Conservation (phyloP, 2,888 invertebrate species). For the Orgyia antiqua region DNA sequence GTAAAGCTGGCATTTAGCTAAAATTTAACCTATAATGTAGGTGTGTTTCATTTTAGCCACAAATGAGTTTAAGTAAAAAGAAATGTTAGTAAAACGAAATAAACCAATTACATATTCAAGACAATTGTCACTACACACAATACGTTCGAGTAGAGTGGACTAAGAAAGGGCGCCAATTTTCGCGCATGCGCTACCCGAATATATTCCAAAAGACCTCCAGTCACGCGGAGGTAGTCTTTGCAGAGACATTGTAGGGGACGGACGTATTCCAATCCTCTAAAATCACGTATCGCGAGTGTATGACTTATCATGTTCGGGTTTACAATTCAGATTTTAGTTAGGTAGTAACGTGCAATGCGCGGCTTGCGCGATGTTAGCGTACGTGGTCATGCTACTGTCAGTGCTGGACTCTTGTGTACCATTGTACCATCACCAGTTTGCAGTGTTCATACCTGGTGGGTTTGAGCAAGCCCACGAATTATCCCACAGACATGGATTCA, state of each 20-base stretch:
- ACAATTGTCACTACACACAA: conserved; percentile 68
- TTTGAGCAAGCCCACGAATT: conserved; percentile 49
- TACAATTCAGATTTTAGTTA: conserved; percentile 23
- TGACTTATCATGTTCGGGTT: conserved; percentile 31
- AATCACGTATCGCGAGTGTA: conserved; percentile 29
- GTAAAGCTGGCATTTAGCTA: too few species aligned
- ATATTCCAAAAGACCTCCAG: conserved; percentile 37
- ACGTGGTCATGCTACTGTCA: conserved; percentile 59
- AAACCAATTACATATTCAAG: conserved; percentile 64
- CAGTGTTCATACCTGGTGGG: conserved; percentile 47
- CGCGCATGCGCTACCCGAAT: conserved; percentile 49
- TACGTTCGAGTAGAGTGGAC: conserved; percentile 51
- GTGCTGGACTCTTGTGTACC: conserved; percentile 67
- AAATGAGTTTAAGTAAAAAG: too few species aligned
- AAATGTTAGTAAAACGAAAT: too few species aligned
- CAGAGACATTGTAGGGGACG: conserved; percentile 32
- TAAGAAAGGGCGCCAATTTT: conserved; percentile 72
- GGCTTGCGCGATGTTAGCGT: conserved; percentile 61
- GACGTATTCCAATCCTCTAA: conserved; percentile 34
- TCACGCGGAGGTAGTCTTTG: conserved; percentile 56
- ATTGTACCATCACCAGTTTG: conserved; percentile 65
- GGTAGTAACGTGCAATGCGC: conserved; percentile 65
- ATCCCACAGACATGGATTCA: conserved; percentile 67
- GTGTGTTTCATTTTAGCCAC: too few species aligned
- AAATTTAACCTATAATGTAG: too few species aligned